Percentiles rank a stretch among this genome's conserved stretches.
Conservation (phyloP, 2,113 vertebrate species). For the Lynx canadensis region DNA sequence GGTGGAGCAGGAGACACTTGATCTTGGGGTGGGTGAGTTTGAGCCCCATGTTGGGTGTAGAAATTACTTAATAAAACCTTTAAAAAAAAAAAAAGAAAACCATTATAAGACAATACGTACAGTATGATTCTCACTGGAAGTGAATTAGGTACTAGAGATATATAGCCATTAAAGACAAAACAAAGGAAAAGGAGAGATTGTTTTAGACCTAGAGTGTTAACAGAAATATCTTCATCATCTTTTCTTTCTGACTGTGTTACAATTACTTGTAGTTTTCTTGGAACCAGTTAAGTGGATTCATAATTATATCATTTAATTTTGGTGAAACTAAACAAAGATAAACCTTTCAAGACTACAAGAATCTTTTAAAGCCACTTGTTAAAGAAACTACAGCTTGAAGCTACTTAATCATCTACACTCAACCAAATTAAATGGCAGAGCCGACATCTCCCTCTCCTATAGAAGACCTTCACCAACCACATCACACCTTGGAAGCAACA, state of each 20-base stretch:
- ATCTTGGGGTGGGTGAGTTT: too few relatives aligned
- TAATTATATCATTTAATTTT: slow-evolving; percentile 17
- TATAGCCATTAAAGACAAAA: not conserved
- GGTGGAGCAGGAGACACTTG: too few relatives aligned
- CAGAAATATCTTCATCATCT: slow-evolving; percentile 14
- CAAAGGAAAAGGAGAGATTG: not conserved
- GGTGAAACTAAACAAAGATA: slow-evolving; percentile 15
- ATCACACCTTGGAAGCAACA: not conserved
- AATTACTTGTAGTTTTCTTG: not conserved
- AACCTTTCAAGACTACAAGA: not conserved
- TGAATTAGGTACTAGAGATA: not conserved
- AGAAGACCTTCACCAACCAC: not conserved
- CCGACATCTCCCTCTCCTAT: not conserved
- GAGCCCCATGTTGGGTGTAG: too few relatives aligned
- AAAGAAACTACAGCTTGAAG: not conserved
- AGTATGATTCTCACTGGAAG: not conserved
- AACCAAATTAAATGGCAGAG: slow-evolving; percentile 9
- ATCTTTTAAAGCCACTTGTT: not conserved
- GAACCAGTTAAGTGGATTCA: not conserved
- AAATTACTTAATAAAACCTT: too few relatives aligned
- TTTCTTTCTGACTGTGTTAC: not conserved
- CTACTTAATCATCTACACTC: not conserved
- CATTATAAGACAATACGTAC: not conserved
- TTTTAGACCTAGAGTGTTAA: not conserved
- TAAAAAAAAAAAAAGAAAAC: not conserved